Evolutionary conservation across 2,797 vertebrate genomes (phyloP).

Genomic region (Arnoldichthys spilopterus): DNA sequence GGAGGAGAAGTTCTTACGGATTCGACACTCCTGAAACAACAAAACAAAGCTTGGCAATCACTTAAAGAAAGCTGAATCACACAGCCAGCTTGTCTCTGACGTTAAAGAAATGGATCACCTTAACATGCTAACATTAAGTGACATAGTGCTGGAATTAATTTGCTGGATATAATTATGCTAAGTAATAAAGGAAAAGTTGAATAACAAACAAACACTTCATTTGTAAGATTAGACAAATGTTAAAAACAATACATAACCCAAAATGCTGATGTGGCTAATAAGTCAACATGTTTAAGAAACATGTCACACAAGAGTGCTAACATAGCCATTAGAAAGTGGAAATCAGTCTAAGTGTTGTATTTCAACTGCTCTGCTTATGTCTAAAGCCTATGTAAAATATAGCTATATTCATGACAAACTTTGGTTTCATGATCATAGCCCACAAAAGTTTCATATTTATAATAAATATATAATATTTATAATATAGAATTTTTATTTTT

Average conservation of each 20-base stretch:
- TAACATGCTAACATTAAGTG: background rate
- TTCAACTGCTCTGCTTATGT: no score
- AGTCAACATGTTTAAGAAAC: no score
- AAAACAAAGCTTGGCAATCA: background rate
- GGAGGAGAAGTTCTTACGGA: slow-evolving; percentile 97
- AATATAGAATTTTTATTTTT: no score
- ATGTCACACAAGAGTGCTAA: background rate
- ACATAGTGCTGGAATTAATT: background rate
- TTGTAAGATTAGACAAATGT: background rate
- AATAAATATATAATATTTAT: no score
- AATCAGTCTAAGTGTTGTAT: no score
- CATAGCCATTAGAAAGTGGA: background rate
- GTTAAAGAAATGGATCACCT: background rate
- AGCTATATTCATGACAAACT: no score
- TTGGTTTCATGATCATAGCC: no score
- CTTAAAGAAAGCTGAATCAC: background rate
- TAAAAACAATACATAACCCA: no score
- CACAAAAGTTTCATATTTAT: no score
- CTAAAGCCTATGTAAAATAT: no score
- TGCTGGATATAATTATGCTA: no score
- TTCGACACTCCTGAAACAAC: slow-evolving; percentile 88
- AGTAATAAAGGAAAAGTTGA: background rate
- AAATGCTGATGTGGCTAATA: no score
- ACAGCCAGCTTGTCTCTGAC: background rate
- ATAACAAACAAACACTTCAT: background rate